A percentile compares a stretch with the other conserved stretches of the same genome.
Conservation (phyloP, 2,888 invertebrate species). For the Apamea epomidion region DNA sequence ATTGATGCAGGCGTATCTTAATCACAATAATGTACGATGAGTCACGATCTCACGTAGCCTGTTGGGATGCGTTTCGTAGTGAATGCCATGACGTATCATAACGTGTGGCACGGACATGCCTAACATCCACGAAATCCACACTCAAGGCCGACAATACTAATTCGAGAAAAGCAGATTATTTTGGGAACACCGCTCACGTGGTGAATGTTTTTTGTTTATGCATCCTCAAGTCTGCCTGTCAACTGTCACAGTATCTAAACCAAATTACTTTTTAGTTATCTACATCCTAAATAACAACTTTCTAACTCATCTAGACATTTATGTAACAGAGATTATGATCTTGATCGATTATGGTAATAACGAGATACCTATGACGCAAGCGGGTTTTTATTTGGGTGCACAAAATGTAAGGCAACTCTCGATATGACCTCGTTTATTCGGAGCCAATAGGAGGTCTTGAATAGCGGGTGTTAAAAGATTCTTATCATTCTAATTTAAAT, state of each 20-base stretch:
- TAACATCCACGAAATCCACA: constrained; percentile 55
- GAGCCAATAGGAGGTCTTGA: constrained; percentile 76
- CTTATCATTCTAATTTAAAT: constrained; percentile 80
- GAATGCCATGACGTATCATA: constrained; percentile 53
- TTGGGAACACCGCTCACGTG: constrained; percentile 64
- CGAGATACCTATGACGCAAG: constrained; percentile 80
- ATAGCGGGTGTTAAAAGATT: constrained; percentile 74
- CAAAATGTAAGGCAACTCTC: constrained; percentile 79
- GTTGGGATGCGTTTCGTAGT: constrained; percentile 34
- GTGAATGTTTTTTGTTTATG: constrained; percentile 61
- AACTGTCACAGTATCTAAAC: constrained; percentile 50
- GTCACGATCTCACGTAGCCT: constrained; percentile 59
- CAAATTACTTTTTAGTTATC: constrained; percentile 68
- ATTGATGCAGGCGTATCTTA: constrained; percentile 71
- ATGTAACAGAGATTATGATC: constrained; percentile 83
- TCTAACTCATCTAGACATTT: constrained; percentile 81
- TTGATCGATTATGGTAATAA: constrained; percentile 88
- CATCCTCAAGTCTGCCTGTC: constrained; percentile 54
- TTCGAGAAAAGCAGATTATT: constrained; percentile 65
- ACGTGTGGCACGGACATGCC: constrained; percentile 50
- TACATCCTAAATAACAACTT: constrained; percentile 78
- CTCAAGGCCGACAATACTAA: constrained; percentile 65
- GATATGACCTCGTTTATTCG: constrained; percentile 78
- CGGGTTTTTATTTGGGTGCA: constrained; percentile 72
- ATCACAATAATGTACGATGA: constrained; percentile 70